phyloP scores from a whole-genome alignment of 2,113 vertebrate genomes.

The Leucopsar rothschildi region DNA sequence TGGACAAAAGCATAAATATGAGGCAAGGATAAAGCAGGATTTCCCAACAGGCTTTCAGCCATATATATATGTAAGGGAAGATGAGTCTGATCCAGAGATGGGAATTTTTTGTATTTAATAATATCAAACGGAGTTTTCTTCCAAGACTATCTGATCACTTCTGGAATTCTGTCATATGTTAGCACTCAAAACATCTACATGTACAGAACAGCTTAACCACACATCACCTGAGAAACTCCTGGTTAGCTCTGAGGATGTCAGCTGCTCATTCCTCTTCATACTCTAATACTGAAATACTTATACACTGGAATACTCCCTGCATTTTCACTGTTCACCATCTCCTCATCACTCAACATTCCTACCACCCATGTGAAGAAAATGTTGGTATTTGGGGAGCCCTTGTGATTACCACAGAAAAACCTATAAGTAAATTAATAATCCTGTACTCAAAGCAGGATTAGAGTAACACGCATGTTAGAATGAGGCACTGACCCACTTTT shows the following conservation, averaged over 20 bases:
- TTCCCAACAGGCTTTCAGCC: not conserved
- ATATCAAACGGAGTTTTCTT: not conserved
- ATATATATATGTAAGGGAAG: not conserved
- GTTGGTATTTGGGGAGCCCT: not conserved
- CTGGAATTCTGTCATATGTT: not conserved
- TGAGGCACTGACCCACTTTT: constrained; percentile 61
- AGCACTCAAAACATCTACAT: not conserved
- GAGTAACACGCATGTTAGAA: constrained; percentile 34
- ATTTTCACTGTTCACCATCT: not conserved
- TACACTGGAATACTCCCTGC: not conserved
- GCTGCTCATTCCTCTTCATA: not conserved
- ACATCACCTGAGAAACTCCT: not conserved
- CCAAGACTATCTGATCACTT: not conserved
- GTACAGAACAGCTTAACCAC: not conserved
- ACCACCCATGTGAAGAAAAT: not conserved
- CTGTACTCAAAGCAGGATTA: constrained; percentile 48
- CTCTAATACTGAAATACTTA: not conserved
- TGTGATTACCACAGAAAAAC: constrained; percentile 28
- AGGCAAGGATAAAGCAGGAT: not conserved
- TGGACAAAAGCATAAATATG: not conserved
- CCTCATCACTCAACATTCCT: not conserved
- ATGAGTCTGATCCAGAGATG: not conserved
- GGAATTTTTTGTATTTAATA: not conserved
- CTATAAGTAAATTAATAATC: constrained; percentile 57
- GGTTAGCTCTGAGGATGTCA: not conserved